phyloP scores from a whole-genome alignment of 2,888 invertebrate species.

The Dendrolimus pini region DNA sequence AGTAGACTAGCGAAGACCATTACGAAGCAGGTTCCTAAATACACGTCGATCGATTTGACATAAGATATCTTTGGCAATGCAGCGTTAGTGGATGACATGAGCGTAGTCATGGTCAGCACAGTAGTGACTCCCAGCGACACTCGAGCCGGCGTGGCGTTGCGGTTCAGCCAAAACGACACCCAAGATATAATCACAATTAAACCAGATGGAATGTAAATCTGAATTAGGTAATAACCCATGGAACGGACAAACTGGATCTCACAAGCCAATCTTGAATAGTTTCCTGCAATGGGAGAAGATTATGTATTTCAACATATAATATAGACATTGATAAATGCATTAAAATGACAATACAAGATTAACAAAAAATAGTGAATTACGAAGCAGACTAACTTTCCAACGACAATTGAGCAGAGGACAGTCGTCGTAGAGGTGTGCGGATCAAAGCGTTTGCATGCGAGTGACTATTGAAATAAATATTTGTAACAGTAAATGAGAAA shows the following conservation, averaged over 20 bases:
- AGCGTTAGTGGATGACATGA: conserved; percentile 97
- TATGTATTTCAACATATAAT: conserved; percentile 9
- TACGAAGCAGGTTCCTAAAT: conserved; percentile 98
- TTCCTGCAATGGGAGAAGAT: conserved; percentile 79
- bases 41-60: conserved; percentile 98
- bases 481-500: too few relatives aligned
- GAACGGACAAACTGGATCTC: conserved; percentile 98
- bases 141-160: conserved; percentile 95
- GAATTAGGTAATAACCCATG: conserved; percentile 99
- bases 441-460: conserved; percentile 31
- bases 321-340: conserved; percentile 4
- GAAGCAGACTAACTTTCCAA: conserved; percentile 7
- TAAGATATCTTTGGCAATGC: conserved; percentile 98
- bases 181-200: conserved; percentile 97
- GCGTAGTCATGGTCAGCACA: conserved; percentile 97
- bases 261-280: conserved; percentile 96
- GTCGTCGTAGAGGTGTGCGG: conserved; percentile 4
- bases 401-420: conserved; percentile 15
- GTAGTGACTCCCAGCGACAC: conserved; percentile 96
- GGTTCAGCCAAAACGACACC: conserved; percentile 97
- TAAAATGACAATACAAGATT: background rate
- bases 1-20: conserved; percentile 98
- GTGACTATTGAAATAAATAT: conserved; percentile 7
- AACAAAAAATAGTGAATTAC: background rate
- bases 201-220: conserved; percentile 98